These are phyloP conservation scores for Criorhina ranunculi DNA, from an alignment of 2,888 invertebrate species.

Conservation along the genomic window DNA sequence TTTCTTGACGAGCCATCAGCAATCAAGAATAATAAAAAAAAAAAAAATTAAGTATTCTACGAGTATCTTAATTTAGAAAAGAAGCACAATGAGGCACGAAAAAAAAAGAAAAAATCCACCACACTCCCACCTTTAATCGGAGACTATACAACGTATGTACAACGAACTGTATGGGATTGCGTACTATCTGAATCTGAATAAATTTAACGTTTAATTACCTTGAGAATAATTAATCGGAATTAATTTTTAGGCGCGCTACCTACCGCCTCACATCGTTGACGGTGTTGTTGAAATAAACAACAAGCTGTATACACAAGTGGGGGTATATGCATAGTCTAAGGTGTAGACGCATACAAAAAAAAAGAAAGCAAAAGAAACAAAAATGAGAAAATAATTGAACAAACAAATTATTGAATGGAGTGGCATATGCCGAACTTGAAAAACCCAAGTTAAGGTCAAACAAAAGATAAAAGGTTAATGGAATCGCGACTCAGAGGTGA, in stretches of 20 bases:
- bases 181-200: slow-evolving; percentile 44
- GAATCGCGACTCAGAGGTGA: slow-evolving; percentile 65
- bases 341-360: slow-evolving; percentile 15
- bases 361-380: background rate
- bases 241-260: slow-evolving; percentile 44
- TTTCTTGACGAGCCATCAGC: slow-evolving; percentile 13
- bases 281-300: slow-evolving; percentile 44
- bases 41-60: slow-evolving; percentile 32
- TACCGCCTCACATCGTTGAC: slow-evolving; percentile 27
- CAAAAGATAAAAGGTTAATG: slow-evolving; percentile 75
- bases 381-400: slow-evolving; percentile 72
- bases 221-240: slow-evolving; percentile 72
- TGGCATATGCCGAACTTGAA: slow-evolving; percentile 70
- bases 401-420: slow-evolving; percentile 68
- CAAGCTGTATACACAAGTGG: slow-evolving; percentile 6
- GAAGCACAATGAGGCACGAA: slow-evolving; percentile 10
- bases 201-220: slow-evolving; percentile 62
- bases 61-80: slow-evolving; percentile 33
- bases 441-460: slow-evolving; percentile 68
- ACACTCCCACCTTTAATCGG: slow-evolving; percentile 24
- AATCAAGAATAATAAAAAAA: slow-evolving; percentile 38
- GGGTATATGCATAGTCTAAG: slow-evolving; percentile 31
- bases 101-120: slow-evolving; percentile 12
- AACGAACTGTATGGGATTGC: slow-evolving; percentile 6
- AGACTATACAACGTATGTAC: slow-evolving; percentile 1